Evolutionary conservation across 2,888 invertebrate genomes (phyloP).

Genomic region (Agrochola circellaris): DNA sequence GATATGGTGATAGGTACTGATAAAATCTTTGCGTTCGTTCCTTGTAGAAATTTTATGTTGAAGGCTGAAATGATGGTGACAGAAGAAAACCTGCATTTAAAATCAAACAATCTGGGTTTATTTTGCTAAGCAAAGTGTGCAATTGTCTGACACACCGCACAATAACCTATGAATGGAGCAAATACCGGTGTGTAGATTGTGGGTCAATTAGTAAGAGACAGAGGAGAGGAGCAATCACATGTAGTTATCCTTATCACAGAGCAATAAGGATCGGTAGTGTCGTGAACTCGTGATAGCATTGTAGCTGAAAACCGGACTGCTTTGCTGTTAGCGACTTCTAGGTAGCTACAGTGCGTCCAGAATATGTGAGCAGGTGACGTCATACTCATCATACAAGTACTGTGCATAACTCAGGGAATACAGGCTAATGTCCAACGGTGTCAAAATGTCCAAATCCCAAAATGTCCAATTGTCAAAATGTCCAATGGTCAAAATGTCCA

Average conservation of each 20-base stretch:
- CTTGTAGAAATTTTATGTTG: not conserved
- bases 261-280: not conserved
- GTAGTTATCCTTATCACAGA: not conserved
- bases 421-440: too few relatives aligned
- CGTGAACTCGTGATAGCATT: not conserved
- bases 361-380: not conserved
- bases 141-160: not conserved
- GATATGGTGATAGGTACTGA: not conserved
- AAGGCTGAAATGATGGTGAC: not conserved
- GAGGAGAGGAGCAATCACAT: not conserved
- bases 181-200: not conserved
- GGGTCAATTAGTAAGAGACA: not conserved
- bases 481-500: too few relatives aligned
- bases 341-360: not conserved
- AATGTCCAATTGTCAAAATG: too few relatives aligned
- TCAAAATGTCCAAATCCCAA: too few relatives aligned
- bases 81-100: not conserved
- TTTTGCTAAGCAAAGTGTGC: not conserved
- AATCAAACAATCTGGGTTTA: not conserved
- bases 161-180: not conserved
- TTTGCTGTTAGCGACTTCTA: not conserved
- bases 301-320: not conserved
- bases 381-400: not conserved
- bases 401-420: too few relatives aligned
- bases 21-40: not conserved